A percentile compares a stretch with the other conserved stretches of the same genome.
Conservation (phyloP, 2,888 invertebrate genomes). For the Drosophila birchii region DNA sequence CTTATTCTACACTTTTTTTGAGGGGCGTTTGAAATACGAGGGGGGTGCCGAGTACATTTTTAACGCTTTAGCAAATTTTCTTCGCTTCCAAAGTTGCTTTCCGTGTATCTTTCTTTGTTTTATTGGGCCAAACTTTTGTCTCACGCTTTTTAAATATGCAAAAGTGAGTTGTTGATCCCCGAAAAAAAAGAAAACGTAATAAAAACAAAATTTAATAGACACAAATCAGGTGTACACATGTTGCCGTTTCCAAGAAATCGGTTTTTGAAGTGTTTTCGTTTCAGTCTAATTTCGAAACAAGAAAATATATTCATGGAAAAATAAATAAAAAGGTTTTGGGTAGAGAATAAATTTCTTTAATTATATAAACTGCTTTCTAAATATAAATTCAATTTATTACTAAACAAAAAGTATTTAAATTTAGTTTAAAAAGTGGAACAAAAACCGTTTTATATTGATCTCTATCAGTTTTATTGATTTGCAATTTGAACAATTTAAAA, state of each 20-base stretch:
- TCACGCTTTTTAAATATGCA: conserved; percentile 56
- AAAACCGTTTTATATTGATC: background rate
- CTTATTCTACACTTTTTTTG: conserved; percentile 21
- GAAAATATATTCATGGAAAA: too few species aligned
- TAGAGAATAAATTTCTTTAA: background rate
- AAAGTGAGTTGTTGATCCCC: conserved; percentile 40
- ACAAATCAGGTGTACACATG: conserved; percentile 53
- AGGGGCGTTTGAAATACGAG: background rate
- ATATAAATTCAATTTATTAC: too few species aligned
- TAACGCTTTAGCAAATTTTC: conserved; percentile 70
- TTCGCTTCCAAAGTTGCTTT: conserved; percentile 39
- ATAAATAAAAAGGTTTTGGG: background rate
- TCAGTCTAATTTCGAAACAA: background rate
- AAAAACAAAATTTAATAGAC: conserved; percentile 49
- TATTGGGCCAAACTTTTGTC: conserved; percentile 55
- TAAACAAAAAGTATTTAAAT: background rate
- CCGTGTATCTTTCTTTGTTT: conserved; percentile 20
- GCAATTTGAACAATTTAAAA: background rate
- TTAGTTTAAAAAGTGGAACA: too few species aligned
- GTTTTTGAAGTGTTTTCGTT: background rate
- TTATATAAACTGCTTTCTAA: background rate
- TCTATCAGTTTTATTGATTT: too few species aligned
- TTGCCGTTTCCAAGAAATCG: conserved; percentile 9
- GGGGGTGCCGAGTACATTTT: conserved; percentile 56
- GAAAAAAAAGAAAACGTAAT: conserved; percentile 6